These are phyloP conservation scores for Gobio gobio DNA, from an alignment of 2,113 vertebrate species.

Conservation along the genomic window DNA sequence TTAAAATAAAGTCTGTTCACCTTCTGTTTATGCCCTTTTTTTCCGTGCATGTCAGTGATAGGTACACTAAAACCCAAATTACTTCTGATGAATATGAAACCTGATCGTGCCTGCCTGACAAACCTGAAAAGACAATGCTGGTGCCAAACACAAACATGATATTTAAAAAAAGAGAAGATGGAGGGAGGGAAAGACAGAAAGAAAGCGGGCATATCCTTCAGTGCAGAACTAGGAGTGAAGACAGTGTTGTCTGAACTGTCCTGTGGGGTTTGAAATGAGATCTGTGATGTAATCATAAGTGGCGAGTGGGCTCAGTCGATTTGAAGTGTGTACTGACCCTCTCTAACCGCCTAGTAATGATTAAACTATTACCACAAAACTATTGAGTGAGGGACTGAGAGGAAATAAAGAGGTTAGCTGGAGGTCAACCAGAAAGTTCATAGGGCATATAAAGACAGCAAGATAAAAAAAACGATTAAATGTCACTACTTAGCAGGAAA, in stretches of 20 bases:
- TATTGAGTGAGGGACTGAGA: not conserved
- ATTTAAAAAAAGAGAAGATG: slow-evolving; percentile 4
- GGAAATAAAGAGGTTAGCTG: not conserved
- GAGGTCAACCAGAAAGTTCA: not conserved
- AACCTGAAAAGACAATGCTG: slow-evolving; percentile 11
- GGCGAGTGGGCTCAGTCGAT: slow-evolving; percentile 1
- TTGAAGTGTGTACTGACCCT: slow-evolving; percentile 18
- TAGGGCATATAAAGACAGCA: not conserved
- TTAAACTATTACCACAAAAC: slow-evolving; percentile 18
- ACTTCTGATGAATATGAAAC: slow-evolving; percentile 7
- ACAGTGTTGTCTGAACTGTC: not conserved
- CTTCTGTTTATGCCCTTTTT: not conserved
- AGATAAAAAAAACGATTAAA: not conserved
- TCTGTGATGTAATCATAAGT: slow-evolving; percentile 23
- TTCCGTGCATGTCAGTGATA: not conserved
- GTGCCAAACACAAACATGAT: slow-evolving; percentile 4
- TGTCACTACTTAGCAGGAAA: not conserved
- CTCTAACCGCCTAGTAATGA: not conserved
- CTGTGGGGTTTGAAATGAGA: not conserved
- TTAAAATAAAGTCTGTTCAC: not conserved
- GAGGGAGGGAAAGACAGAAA: not conserved
- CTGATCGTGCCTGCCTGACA: not conserved
- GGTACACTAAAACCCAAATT: not conserved
- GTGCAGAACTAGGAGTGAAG: not conserved
- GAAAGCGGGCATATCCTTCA: not conserved